phyloP scores from a whole-genome alignment of 2,113 vertebrate genomes.

The Clarias gariepinus region DNA sequence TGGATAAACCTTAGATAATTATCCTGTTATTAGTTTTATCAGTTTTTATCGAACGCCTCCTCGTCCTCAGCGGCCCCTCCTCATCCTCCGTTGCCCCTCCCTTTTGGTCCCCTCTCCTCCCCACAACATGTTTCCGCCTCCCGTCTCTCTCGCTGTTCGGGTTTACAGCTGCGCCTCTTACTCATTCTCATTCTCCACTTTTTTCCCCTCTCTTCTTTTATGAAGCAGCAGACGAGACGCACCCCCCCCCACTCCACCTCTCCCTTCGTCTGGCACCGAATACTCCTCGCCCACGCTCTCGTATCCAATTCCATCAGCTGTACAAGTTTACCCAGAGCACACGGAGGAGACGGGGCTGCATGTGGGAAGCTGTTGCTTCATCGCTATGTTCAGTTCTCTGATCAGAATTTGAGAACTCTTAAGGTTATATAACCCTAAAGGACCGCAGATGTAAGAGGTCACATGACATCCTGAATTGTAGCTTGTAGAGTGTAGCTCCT shows the following conservation, averaged over 20 bases:
- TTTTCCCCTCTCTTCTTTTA: conserved; percentile 42
- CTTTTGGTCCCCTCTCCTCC: background rate
- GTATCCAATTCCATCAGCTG: background rate
- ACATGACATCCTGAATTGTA: too few relatives aligned
- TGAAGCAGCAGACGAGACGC: conserved; percentile 41
- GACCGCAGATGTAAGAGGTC: too few relatives aligned
- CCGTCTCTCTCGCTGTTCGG: conserved; percentile 30
- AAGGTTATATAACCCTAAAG: too few relatives aligned
- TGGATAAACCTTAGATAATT: too few relatives aligned
- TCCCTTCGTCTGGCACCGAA: conserved; percentile 41
- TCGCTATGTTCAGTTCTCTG: background rate
- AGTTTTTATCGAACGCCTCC: background rate
- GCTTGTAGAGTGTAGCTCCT: too few relatives aligned
- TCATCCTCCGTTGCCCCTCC: too few relatives aligned
- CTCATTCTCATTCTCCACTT: conserved; percentile 36
- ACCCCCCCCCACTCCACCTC: background rate
- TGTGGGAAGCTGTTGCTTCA: too few relatives aligned
- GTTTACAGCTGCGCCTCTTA: conserved; percentile 38
- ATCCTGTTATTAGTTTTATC: background rate
- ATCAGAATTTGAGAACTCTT: too few relatives aligned
- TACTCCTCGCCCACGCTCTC: conserved; percentile 23
- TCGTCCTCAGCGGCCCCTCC: too few relatives aligned
- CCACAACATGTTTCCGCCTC: conserved; percentile 38
- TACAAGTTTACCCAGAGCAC: background rate
- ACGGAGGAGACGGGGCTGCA: background rate